Evolutionary conservation across 2,113 vertebrate genomes (phyloP).

Genomic region (Sakesphorus luctuosus): DNA sequence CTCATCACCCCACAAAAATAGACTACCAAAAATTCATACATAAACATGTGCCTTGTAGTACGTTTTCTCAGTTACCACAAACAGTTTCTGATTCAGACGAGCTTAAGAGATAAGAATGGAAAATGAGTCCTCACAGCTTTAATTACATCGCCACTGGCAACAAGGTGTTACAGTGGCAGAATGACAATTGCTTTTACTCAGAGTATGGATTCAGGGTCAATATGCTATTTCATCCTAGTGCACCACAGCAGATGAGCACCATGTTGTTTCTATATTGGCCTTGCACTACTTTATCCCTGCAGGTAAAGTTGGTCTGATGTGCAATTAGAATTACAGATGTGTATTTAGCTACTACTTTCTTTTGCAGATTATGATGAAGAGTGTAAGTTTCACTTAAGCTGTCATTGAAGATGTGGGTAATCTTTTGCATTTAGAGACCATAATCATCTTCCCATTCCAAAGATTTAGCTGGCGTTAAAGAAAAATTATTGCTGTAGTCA

Average conservation of each 20-base stretch:
- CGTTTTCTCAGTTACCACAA: constrained; percentile 82
- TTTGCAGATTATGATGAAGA: constrained; percentile 52
- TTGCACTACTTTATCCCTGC: constrained; percentile 65
- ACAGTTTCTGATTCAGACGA: constrained; percentile 83
- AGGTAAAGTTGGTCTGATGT: constrained; percentile 75
- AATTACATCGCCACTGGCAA: constrained; percentile 91
- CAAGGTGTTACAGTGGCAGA: constrained; percentile 83
- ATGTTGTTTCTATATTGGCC: constrained; percentile 69
- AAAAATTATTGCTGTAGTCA: constrained; percentile 43
- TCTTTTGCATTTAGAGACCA: constrained; percentile 68
- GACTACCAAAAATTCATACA: constrained; percentile 83
- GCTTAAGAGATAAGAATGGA: constrained; percentile 85
- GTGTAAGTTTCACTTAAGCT: constrained; percentile 59
- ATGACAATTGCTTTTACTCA: constrained; percentile 82
- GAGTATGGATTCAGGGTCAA: constrained; percentile 81
- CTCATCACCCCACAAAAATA: constrained; percentile 72
- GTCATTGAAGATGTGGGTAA: constrained; percentile 54
- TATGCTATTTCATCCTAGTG: constrained; percentile 77
- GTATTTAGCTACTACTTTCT: constrained; percentile 40
- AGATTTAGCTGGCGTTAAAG: constrained; percentile 54
- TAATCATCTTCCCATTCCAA: constrained; percentile 64
- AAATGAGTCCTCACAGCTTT: constrained; percentile 90
- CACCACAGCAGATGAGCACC: constrained; percentile 74
- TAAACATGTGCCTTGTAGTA: constrained; percentile 84
- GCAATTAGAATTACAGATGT: constrained; percentile 73